phyloP scores from a whole-genome alignment of 2,888 invertebrate genomes.

The Macrosiphum euphorbiae region DNA sequence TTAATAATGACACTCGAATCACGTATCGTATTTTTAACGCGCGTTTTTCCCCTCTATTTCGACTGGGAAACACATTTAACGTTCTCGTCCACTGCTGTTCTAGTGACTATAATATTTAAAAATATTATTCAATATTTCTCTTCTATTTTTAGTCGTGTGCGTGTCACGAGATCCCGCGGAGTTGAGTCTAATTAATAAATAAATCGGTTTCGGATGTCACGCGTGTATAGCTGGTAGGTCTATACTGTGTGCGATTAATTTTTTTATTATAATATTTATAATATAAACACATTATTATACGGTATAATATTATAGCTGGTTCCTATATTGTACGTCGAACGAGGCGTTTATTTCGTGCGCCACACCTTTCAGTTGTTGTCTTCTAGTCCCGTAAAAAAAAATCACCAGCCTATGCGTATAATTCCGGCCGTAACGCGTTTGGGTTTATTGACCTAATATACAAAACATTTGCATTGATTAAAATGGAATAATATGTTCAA shows the following conservation, averaged over 20 bases:
- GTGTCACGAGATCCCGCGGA: background rate
- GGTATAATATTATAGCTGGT: background rate
- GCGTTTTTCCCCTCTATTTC: background rate
- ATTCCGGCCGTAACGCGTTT: background rate
- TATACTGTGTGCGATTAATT: background rate
- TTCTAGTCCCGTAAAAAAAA: background rate
- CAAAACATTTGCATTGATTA: background rate
- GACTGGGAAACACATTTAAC: background rate
- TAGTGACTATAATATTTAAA: background rate
- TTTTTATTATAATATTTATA: background rate
- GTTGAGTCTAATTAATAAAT: background rate
- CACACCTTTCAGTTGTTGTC: background rate
- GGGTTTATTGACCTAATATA: conserved; percentile 19
- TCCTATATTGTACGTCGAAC: background rate
- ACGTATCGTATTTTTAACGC: background rate
- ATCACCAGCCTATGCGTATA: background rate
- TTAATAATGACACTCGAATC: background rate
- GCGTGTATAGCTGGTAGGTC: background rate
- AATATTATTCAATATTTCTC: background rate
- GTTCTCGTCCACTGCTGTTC: background rate
- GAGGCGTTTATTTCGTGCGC: background rate
- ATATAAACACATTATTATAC: background rate
- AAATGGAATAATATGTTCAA: background rate
- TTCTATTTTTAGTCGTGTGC: background rate
- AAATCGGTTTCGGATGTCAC: conserved; percentile 47